These are phyloP conservation scores for Laterallus jamaicensis DNA, from an alignment of 2,113 vertebrate genomes.

Conservation along the genomic window DNA sequence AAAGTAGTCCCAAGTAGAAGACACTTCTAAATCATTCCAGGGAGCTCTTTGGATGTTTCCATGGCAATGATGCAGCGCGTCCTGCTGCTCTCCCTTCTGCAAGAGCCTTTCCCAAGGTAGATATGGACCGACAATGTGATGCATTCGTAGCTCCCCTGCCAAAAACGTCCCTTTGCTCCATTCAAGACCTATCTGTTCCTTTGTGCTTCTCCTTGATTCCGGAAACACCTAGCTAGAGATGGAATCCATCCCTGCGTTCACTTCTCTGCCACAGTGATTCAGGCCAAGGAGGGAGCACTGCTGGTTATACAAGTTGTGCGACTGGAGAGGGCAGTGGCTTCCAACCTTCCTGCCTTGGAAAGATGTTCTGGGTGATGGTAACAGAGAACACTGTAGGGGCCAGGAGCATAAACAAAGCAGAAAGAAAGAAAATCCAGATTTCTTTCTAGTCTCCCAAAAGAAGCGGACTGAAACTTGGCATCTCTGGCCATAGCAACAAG, in stretches of 20 bases:
- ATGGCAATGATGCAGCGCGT: background rate
- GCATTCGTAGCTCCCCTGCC: background rate
- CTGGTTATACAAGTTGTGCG: background rate
- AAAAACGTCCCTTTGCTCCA: background rate
- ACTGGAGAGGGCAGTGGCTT: background rate
- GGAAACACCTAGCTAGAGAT: background rate
- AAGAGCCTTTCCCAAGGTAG: background rate
- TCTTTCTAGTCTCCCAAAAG: slow-evolving; percentile 8
- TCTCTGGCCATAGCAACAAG: slow-evolving; percentile 52
- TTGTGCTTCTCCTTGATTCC: background rate
- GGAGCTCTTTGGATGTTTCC: slow-evolving; percentile 24
- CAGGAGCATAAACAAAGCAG: slow-evolving; percentile 2
- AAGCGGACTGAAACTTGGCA: slow-evolving; percentile 31
- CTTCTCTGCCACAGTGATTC: background rate
- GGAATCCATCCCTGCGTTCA: background rate
- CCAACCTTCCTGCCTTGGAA: background rate
- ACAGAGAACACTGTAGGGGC: background rate
- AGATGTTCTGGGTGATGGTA: background rate
- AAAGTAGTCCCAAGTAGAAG: slow-evolving; percentile 3
- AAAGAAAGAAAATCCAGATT: slow-evolving; percentile 36
- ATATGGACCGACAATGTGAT: rapidly evolving
- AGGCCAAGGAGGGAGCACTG: background rate
- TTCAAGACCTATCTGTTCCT: background rate
- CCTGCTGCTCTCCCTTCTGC: slow-evolving; percentile 9
- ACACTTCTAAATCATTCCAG: slow-evolving; percentile 4